Evolutionary conservation across 2,888 invertebrate genomes (phyloP), one percentile per base, ranked within the genome.

Genomic region (Eulithis testata): DNA sequence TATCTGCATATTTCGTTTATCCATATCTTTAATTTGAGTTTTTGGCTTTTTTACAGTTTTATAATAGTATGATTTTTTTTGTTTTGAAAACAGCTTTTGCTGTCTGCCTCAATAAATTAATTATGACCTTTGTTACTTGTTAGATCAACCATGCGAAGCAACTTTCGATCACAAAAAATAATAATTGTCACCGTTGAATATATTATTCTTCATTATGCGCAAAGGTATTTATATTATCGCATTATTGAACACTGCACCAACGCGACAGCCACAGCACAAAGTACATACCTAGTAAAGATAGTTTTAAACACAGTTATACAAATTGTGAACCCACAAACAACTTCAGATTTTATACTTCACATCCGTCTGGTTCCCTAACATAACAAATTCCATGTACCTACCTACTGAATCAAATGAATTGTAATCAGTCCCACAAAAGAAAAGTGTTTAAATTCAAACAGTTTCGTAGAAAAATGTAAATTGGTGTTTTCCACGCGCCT

Each of bases 401-500:
- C 21, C 21, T 21, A 21, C 79, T 74, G 80, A 76, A 79, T 81
- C 76, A 74, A 76, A 79, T 78, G 83, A 82, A 81, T 83, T 70
- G 75, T 83, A 82, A 83, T 78, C 82, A 79, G 79, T 77, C 73
- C 78, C 79, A 82, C 77, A 78, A 81, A 83, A 81, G 82, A 81
- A 85, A 82, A 83, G 76, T 79, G 79, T 76, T 78, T 76, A 79
- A 78, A 78, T 86, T 81, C 81, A 83, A 76, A 80, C 79, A 72
- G 78, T 82, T 90, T 87, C 90, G 77, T 79, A 79, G 90, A 88
- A 90, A 83, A 81, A 85, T 86, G 86, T 88, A 86, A 88, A 88
- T 83, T 76, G 75, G 73, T 75, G 79, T 80, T 84, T 84, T 85
- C 83, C 81, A 80, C 79, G 75, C 74, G 75, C 68, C 49, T 75